Evolutionary conservation across 2,888 invertebrate species (phyloP).

Genomic region (Drosophila subquinaria): DNA sequence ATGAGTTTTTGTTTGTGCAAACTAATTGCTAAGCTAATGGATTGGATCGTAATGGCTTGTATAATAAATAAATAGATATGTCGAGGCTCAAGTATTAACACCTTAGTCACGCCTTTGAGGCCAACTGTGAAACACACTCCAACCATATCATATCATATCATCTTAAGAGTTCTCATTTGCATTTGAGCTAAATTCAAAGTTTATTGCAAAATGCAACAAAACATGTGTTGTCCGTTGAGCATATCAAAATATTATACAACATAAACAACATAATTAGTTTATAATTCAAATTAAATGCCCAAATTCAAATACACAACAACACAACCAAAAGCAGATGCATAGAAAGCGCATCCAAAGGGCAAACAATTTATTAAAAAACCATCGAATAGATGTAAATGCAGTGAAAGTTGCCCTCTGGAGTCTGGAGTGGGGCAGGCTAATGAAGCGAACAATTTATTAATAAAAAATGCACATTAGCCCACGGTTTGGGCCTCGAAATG

Average conservation of each 20-base stretch:
- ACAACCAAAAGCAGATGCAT: slow-evolving; percentile 26
- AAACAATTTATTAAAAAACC: slow-evolving; percentile 65
- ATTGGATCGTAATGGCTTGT: slow-evolving; percentile 27
- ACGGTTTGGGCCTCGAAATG: slow-evolving; percentile 55
- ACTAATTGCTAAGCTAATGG: slow-evolving; percentile 68
- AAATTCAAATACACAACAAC: slow-evolving; percentile 32
- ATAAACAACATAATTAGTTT: slow-evolving; percentile 76
- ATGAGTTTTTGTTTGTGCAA: slow-evolving; percentile 64
- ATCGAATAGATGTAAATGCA: slow-evolving; percentile 46
- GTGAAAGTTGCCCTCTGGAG: slow-evolving; percentile 71
- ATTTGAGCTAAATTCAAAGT: slow-evolving; percentile 32
- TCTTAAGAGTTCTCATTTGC: slow-evolving; percentile 57
- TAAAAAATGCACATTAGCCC: slow-evolving; percentile 75
- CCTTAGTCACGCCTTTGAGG: slow-evolving; percentile 29
- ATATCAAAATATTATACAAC: slow-evolving; percentile 77
- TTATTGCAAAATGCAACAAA: slow-evolving; percentile 52
- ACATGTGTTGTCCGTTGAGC: slow-evolving; percentile 59
- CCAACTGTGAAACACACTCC: slow-evolving; percentile 1
- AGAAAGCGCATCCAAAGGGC: slow-evolving; percentile 68
- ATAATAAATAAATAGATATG: slow-evolving; percentile 8
- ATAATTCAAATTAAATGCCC: slow-evolving; percentile 51
- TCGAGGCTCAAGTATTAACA: slow-evolving; percentile 3
- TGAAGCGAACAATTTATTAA: slow-evolving; percentile 79
- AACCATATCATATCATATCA: slow-evolving; percentile 23
- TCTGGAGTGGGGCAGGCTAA: slow-evolving; percentile 45